Evolutionary conservation across 2,113 vertebrate genomes (phyloP).

Genomic region (Azemiops feae): DNA sequence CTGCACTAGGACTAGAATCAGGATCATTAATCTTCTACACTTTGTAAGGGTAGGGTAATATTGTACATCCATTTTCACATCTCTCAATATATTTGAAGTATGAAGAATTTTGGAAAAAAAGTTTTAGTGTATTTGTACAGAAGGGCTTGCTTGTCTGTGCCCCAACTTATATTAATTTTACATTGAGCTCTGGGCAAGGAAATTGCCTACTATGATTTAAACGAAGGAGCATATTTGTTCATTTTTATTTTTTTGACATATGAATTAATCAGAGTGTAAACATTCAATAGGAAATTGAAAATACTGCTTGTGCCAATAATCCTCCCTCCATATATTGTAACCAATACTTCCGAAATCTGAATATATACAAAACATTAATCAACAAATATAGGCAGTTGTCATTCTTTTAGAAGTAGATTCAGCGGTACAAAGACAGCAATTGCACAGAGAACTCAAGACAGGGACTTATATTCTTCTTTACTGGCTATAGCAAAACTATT

Average conservation of each 20-base stretch:
- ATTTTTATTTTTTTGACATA: background rate
- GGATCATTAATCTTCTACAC: background rate
- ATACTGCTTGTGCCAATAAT: background rate
- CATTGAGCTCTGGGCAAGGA: too few species aligned
- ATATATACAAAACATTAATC: background rate
- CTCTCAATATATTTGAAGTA: background rate
- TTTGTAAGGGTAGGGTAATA: background rate
- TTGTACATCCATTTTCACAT: background rate
- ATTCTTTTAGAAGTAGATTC: background rate
- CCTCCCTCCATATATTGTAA: background rate
- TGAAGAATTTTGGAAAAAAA: background rate
- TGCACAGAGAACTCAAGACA: background rate
- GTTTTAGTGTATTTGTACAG: background rate
- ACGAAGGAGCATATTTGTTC: background rate
- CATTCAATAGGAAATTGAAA: background rate
- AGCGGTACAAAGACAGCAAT: background rate
- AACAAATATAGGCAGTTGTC: background rate
- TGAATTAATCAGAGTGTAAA: background rate
- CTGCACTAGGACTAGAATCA: background rate
- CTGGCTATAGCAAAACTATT: background rate
- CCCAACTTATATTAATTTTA: background rate
- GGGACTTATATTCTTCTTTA: background rate
- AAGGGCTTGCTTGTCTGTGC: background rate
- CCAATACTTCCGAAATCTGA: background rate
- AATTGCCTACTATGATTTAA: background rate